phyloP scores from a whole-genome alignment of 30 jellyfish, hydroid and myxozoan genomes.

The Aurelia sp. region DNA sequence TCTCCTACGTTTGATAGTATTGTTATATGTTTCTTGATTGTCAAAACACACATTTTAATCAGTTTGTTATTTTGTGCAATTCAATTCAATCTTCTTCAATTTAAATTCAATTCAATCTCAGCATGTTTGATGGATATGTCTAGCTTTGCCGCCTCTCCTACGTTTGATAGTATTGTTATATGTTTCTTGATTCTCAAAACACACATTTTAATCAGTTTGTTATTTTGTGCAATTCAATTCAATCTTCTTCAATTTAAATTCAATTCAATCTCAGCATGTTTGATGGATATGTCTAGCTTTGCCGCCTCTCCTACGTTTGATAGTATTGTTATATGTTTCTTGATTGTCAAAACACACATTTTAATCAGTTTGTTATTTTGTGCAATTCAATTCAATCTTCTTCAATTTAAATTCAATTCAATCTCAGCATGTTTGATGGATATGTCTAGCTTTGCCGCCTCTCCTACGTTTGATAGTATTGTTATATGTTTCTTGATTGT shows the following conservation, averaged over 20 bases:
- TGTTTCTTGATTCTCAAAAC: conserved; percentile 22
- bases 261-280: not conserved
- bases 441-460: conserved; percentile 56
- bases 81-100: no score
- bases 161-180: not conserved
- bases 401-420: no score
- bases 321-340: no score
- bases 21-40: no score
- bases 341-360: not conserved
- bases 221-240: no score
- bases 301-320: conserved; percentile 30
- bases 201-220: not conserved
- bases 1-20: no score
- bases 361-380: no score
- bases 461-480: conserved; percentile 7
- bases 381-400: no score
- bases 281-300: conserved; percentile 41
- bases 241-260: no score
- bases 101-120: not conserved
- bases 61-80: no score
- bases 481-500: conserved; percentile 7
- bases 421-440: conserved; percentile 38
- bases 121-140: conserved; percentile 50
- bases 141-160: conserved; percentile 48
- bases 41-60: no score